Percentiles rank a stretch among this genome's conserved stretches.
These are phyloP conservation scores for Gymnocephalus cernua DNA, from an alignment of 2,113 vertebrate species.

Conservation along the genomic window DNA sequence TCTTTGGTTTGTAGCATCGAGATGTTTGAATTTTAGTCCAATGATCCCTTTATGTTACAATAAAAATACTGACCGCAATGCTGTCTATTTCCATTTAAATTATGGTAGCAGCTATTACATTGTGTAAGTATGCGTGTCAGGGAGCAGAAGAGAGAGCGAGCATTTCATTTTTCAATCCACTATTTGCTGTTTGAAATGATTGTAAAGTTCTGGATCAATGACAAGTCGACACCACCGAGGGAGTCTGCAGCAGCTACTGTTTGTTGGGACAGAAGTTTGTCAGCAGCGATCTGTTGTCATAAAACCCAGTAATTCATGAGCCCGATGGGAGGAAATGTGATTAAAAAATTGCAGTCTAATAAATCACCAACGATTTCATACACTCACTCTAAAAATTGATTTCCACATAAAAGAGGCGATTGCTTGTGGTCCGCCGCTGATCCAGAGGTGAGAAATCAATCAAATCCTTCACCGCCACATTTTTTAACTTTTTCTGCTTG, in stretches of 20 bases:
- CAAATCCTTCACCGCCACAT: conserved; percentile 25
- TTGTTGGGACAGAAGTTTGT: conserved; percentile 21
- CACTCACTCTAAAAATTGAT: conserved; percentile 56
- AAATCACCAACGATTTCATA: conserved; percentile 61
- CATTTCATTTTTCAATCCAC: neutral
- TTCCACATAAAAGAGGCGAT: conserved; percentile 65
- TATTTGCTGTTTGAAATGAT: neutral
- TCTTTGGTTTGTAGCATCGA: neutral
- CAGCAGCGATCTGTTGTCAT: conserved; percentile 30
- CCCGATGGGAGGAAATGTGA: conserved; percentile 57
- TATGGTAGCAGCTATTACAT: neutral
- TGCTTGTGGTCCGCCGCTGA: conserved; percentile 46
- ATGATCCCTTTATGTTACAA: conserved; percentile 5
- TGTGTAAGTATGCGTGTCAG: neutral
- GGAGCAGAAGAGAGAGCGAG: neutral
- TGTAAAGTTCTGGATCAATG: conserved; percentile 9
- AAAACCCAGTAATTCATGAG: conserved; percentile 35
- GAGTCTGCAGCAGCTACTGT: neutral
- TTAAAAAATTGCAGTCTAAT: conserved; percentile 59
- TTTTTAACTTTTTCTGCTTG: conserved; percentile 16
- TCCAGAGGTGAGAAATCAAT: conserved; percentile 60
- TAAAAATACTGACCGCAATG: neutral
- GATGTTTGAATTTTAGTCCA: conserved; percentile 26
- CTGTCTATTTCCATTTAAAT: neutral
- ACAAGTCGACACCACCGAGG: neutral